A percentile compares a stretch with the other conserved stretches of the same genome.
Conservation (phyloP, 2,113 vertebrate species). For the Chiloscyllium plagiosum region DNA sequence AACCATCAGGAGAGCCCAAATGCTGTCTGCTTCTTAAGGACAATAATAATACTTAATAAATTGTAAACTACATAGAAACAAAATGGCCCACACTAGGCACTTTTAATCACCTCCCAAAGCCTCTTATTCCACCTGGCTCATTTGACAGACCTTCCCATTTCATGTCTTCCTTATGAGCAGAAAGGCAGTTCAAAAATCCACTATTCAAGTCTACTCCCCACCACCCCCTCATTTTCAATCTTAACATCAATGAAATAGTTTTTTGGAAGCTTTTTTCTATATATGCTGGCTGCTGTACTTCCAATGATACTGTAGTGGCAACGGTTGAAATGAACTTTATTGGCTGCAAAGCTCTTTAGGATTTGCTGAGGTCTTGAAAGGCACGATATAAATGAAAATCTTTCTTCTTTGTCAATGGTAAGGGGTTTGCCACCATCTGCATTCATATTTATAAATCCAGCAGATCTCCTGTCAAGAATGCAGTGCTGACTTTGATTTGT, state of each 20-base stretch:
- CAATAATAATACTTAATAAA: slow-evolving; percentile 22
- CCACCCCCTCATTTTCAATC: background rate
- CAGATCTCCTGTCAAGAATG: background rate
- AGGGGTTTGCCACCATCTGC: background rate
- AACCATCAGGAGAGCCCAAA: slow-evolving; percentile 25
- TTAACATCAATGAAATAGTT: background rate
- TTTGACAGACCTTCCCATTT: background rate
- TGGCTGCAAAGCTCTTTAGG: background rate
- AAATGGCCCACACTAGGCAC: background rate
- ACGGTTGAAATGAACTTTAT: background rate
- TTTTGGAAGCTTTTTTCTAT: background rate
- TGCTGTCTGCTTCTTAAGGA: slow-evolving; percentile 11
- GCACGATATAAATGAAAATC: background rate
- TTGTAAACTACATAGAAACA: slow-evolving; percentile 27
- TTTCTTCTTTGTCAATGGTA: background rate
- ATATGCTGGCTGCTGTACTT: background rate
- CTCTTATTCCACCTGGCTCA: background rate
- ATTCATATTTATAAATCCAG: background rate
- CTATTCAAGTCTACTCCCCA: background rate
- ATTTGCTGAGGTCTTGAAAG: background rate
- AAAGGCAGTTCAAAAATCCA: background rate
- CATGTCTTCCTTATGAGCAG: background rate
- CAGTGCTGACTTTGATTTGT: background rate
- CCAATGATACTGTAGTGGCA: background rate
- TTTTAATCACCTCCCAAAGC: background rate